Evolutionary conservation across 2,113 vertebrate species (phyloP), one percentile per base, ranked within the genome.

Genomic region (Zosterops borbonicus): DNA sequence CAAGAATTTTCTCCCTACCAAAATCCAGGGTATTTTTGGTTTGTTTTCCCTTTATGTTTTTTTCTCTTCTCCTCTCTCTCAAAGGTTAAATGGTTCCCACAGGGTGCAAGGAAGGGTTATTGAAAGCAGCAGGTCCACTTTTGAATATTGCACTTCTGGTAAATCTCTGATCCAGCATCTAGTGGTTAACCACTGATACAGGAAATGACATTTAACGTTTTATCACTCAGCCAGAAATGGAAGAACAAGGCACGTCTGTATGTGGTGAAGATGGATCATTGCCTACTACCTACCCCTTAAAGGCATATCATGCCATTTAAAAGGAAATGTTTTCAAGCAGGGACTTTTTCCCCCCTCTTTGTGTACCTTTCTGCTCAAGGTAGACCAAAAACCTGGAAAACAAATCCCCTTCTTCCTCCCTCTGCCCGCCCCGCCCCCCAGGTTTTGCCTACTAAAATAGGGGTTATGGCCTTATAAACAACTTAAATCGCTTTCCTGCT

Each of bases 121-220:
- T 97, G 97, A 97, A 97, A 97, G 95, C 95, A 97, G 94, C 91
- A 95, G 92, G 94, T 92, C 91, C 82, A 95, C 81, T 96, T 97
- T 94, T 96, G 95, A 96, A 95, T 97, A 97, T 96, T 96, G 93
- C 96, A 95, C 96, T 98, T 98, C 98, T 98, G 98, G 98, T 98
- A 98, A 98, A 96, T 98, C 97, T 97, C 95, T 97, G 98, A 97
- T 97, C 97, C 97, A 96, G 96, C 96, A 97, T 96, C 96, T 96
- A 96, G 97, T 92, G 98, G 98, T 98, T 98, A 98, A 98, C 98
- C 98, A 97, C 97, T 95, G 97, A 98, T 97, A 97, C 97, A 98
- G 98, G 97, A 98, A 98, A 97, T 98, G 98, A 97, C 98, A 98
- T 98, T 97, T 97, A 97, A 96, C 94, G 65, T 98, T 97, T 98